These are phyloP conservation scores for Drosophila simulans DNA, from an alignment of 1,140 invertebrate species.

Conservation along the genomic window DNA sequence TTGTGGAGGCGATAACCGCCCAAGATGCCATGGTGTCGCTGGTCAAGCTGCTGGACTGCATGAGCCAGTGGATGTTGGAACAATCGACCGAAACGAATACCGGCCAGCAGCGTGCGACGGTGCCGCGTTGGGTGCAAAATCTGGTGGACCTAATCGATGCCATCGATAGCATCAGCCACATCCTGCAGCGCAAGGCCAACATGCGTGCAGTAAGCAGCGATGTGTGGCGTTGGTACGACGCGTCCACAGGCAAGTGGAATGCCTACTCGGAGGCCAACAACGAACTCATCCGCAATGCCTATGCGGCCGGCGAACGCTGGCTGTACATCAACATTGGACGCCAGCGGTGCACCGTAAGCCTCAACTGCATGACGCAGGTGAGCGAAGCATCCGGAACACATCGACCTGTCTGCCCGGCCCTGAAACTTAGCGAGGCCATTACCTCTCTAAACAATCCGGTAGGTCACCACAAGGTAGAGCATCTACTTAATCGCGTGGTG, in stretches of 20 bases:
- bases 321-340: conserved; percentile 91
- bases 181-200: conserved; percentile 89
- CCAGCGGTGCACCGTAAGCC: conserved; percentile 92
- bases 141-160: conserved; percentile 92
- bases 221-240: conserved; percentile 95
- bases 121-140: conserved; percentile 93
- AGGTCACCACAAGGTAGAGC: conserved; percentile 40
- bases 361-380: conserved; percentile 93
- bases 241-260: conserved; percentile 92
- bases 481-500: conserved; percentile 55
- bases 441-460: conserved; percentile 39
- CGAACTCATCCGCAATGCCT: conserved; percentile 93
- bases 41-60: conserved; percentile 69
- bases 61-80: conserved; percentile 69
- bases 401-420: conserved; percentile 92
- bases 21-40: conserved; percentile 71
- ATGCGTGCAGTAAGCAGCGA: conserved; percentile 89
- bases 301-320: conserved; percentile 90
- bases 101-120: conserved; percentile 51
- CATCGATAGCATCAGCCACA: conserved; percentile 91
- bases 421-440: conserved; percentile 84
- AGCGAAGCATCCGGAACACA: conserved; percentile 93
- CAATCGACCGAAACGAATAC: conserved; percentile 8
- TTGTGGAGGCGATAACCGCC: conserved; percentile 68
- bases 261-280: conserved; percentile 91